Evolutionary conservation across 1,140 invertebrate genomes (phyloP), one percentile per base, ranked within the genome.

Genomic region (Anastatus disparis): DNA sequence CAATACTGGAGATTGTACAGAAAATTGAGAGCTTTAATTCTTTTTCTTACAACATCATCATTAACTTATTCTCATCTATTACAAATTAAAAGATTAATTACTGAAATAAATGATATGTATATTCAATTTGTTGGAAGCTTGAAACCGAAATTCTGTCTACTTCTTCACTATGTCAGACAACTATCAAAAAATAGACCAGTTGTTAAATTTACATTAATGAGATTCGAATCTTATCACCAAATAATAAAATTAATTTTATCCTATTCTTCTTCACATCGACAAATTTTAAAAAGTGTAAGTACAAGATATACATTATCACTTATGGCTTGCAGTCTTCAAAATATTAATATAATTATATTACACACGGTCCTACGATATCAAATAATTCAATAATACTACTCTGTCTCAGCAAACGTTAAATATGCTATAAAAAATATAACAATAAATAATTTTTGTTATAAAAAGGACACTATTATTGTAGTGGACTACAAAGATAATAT

Each of bases 191-290:
- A 48, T 22, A 20, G 46, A 48, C 46, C 46, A 48, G 17, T 22
- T 26, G 17, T 6, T 8, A 48, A 24, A 22, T 48, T 4, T 10
- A 20, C 46, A 48, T 48, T 20, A 22, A 48, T 48, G 46, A 48
- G 22, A 48, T 48, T 48, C 20, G 22, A 48, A 48, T 48, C 46
- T 17, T 22, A 48, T 7, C 46, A 48, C 20, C 17, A 20, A 48
- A 48, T 48, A 22, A 48, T 48, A 48, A 48, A 48, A 48, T 22
- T 48, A 2, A 48, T 48, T 22, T 17, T 48, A 48, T 48, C 20
- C n/a, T 3, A 65, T 27, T 62, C 20, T 48, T 63, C 68, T 66
- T 72, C 73, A 67, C 61, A 70, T 44, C 69, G 31, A 53, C 68
- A 78, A 35, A 35, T 35, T 35, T 35, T 35, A 35, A 35, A 35